A percentile compares a stretch with the other conserved stretches of the same genome.
These are phyloP conservation scores for Ispidina picta DNA, from an alignment of 2,797 vertebrate genomes.

Conservation along the genomic window DNA sequence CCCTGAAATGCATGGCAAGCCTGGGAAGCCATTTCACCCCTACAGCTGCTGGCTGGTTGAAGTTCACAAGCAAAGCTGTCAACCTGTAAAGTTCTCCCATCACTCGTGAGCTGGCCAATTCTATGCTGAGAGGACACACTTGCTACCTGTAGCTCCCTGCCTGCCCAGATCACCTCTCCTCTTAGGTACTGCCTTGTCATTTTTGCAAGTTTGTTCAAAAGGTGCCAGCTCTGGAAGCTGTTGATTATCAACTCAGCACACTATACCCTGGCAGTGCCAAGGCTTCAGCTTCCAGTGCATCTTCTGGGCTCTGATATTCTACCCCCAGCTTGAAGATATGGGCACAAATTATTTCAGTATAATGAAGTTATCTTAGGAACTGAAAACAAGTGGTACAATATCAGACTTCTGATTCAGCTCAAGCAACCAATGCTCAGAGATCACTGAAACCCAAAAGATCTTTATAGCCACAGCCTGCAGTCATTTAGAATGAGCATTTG, in stretches of 20 bases:
- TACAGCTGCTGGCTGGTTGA: rapidly evolving
- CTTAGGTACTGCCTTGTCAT: neutral
- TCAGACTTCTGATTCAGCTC: neutral
- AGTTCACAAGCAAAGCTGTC: neutral
- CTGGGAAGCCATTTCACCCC: neutral
- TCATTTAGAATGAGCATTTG: neutral
- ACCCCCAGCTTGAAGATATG: neutral
- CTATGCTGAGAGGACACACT: neutral
- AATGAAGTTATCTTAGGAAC: neutral
- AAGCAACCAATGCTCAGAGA: neutral
- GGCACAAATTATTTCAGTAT: neutral
- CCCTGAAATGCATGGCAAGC: rapidly evolving
- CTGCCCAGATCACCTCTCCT: neutral
- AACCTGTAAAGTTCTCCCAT: rapidly evolving
- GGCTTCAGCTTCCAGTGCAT: neutral
- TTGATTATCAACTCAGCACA: neutral
- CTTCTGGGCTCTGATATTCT: neutral
- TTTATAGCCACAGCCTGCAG: neutral
- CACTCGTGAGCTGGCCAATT: neutral
- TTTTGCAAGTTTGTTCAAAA: neutral
- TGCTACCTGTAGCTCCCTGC: neutral
- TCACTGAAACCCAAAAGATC: neutral
- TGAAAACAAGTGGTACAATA: neutral
- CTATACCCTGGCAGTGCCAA: rapidly evolving
- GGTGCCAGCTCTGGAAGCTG: neutral